Evolutionary conservation across 2,888 invertebrate species (phyloP).

Genomic region (Drosophila tripunctata): DNA sequence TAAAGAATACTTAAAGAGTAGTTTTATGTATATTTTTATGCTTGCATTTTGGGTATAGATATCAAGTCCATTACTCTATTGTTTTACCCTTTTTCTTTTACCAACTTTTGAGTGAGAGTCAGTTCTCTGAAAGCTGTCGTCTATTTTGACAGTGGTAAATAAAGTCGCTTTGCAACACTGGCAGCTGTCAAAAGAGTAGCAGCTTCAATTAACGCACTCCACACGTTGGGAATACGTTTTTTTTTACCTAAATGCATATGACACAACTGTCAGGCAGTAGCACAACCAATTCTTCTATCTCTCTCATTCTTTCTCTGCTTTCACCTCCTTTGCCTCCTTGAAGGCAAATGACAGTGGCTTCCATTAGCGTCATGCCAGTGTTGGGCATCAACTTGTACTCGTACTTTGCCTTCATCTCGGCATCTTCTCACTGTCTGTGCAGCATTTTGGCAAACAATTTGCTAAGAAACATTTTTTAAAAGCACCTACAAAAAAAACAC

Average conservation of each 20-base stretch:
- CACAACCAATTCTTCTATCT: constrained; percentile 6
- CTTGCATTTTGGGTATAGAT: no score
- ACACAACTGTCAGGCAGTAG: constrained; percentile 45
- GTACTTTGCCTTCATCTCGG: constrained; percentile 19
- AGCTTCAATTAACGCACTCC: constrained; percentile 63
- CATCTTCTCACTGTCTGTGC: constrained; percentile 44
- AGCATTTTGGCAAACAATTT: constrained; percentile 78
- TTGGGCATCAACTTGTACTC: constrained; percentile 31
- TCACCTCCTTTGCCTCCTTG: neutral
- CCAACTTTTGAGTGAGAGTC: neutral
- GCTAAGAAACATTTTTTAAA: constrained; percentile 74
- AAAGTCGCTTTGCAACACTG: constrained; percentile 48
- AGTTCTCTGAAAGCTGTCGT: constrained; percentile 10
- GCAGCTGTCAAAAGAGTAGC: constrained; percentile 62
- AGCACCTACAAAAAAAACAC: constrained; percentile 40
- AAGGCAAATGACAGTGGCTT: constrained; percentile 63
- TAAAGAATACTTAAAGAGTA: no score
- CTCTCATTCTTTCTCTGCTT: neutral
- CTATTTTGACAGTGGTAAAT: constrained; percentile 34
- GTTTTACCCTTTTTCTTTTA: neutral
- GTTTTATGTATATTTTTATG: no score
- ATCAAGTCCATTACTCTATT: no score
- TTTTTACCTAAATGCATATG: constrained; percentile 57
- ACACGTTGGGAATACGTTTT: constrained; percentile 6
- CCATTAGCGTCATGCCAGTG: constrained; percentile 68